phyloP scores from a whole-genome alignment of 2,797 vertebrate species.

The Pangasius larnaudii region DNA sequence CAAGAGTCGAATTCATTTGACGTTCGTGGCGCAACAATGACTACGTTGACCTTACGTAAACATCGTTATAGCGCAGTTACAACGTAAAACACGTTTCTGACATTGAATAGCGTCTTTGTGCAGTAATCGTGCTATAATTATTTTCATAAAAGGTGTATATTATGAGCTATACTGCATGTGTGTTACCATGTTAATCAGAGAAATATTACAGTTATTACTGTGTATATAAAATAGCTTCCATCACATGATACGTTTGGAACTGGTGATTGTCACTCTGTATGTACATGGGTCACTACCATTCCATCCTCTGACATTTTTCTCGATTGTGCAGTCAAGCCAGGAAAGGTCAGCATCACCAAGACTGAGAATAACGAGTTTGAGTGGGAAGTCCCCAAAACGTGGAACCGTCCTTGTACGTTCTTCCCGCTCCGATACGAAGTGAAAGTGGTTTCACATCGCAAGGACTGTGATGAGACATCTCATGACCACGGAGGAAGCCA shows the following conservation, averaged over 20 bases:
- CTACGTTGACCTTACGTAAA: neutral
- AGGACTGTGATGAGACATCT: slow-evolving; percentile 52
- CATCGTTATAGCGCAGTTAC: neutral
- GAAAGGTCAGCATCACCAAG: slow-evolving; percentile 55
- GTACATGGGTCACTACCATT: neutral
- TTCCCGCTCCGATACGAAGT: slow-evolving; percentile 72
- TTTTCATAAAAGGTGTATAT: neutral
- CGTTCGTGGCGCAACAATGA: neutral
- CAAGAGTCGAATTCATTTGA: neutral
- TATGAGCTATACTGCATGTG: neutral
- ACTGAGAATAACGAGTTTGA: slow-evolving; percentile 54
- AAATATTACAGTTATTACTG: too few relatives aligned
- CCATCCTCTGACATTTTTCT: neutral
- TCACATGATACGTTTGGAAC: neutral
- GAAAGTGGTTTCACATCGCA: slow-evolving; percentile 59
- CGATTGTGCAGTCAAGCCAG: slow-evolving; percentile 69
- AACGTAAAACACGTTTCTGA: too few relatives aligned
- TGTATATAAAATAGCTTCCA: neutral
- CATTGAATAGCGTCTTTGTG: too few relatives aligned
- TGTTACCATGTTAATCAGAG: neutral
- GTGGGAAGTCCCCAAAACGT: slow-evolving; percentile 70
- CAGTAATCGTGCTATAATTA: too few relatives aligned
- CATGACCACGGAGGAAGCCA: slow-evolving; percentile 22
- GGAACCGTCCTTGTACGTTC: slow-evolving; percentile 70
- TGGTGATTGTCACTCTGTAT: neutral